Evolutionary conservation across 2,888 invertebrate species (phyloP), one percentile per base, ranked within the genome.

Genomic region (Myathropa florea): DNA sequence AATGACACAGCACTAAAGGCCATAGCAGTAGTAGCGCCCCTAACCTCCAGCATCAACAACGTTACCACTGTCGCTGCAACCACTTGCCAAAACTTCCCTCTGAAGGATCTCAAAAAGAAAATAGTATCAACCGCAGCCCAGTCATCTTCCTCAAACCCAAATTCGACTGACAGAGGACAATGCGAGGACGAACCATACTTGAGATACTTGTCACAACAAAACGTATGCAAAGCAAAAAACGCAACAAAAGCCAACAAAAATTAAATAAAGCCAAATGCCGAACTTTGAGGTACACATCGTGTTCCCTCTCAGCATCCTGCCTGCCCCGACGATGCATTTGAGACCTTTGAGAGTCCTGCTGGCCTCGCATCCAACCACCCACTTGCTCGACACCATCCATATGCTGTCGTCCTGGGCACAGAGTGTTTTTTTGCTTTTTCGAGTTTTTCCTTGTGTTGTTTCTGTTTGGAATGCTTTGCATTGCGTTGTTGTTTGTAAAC

Each of bases 211-310:
- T 83, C 78, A 83, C 82, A 83, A 46, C 83, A 83, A 86, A 83
- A 83, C 78, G 83, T 78, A 82, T 79, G 86, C 83, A 78, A 78
- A 82, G 30, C 72, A 86, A 86, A 83, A 86, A 83, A 79, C 67
- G 55, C 83, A 71, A 86, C 78, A 86, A 86, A 78, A 86, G 67
- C 83, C 78, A 86, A 46, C 77, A 86, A 71, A 86, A 86, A 86
- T 83, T 78, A 83, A 86, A 86, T 86, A 86, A 86, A 83, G 65
- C 55, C 83, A 86, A 83, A 86, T 83, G 83, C 78, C 83, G 83
- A 86, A 83, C 78, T 86, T 86, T 79, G 86, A 86, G 86, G 86
- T 86, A 86, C 86, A 83, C 83, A 61, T 46, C 30, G 83, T 86
- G 81, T 73, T 77, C 78, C 72, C 81, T 85, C 77, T 28, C 61